Evolutionary conservation across 2,797 vertebrate genomes (phyloP), one percentile per base, ranked within the genome.

Genomic region (Coreius guichenoti): DNA sequence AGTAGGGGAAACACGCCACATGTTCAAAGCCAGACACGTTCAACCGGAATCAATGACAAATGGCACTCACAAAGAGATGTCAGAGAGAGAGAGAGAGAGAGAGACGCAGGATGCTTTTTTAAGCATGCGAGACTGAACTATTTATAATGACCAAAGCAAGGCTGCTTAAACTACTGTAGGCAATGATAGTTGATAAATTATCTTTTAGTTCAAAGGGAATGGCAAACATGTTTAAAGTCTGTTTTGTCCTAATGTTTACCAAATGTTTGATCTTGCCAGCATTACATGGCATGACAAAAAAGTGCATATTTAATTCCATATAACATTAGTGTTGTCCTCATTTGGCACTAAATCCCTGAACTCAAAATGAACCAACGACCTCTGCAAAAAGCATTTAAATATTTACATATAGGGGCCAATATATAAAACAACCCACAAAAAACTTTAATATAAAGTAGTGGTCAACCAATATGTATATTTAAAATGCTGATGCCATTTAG

Each of bases 1-100:
- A 80, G 31, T 72, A 81, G 63, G 43, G 51, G 47, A 69, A 85
- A 82, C 73, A 84, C 7, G 12, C 54, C 88, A 89, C 87, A 88
- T 87, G 79, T 83, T 78, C 43, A 54, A 9, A 74, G 39, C 80
- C 23, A 67, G 68, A 73, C 81, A 75, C 75, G 76, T 75, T 68
- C 54, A 83, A 83, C 73, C n/a, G 65, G 63, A 76, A 81, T 72
- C 67, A 76, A 31, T 72, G 83, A 83, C 75, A 82, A 84, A 87
- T 67, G 67, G 70, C 61, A 31, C 26, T 75, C 68, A 56, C 29
- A 75, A 72, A 51, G 49, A 68, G 49, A 77, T 58, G 47, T 77
- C 61, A 70, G 11, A 70, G 39, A 43, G 11, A 69, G 51, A 56
- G 47, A 69, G 33, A 12, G 9, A 69, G 51, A 56, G 47, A 69